Conservation (phyloP, 92 coral and sea anemone genomes). For the Siderastrea siderea region DNA sequence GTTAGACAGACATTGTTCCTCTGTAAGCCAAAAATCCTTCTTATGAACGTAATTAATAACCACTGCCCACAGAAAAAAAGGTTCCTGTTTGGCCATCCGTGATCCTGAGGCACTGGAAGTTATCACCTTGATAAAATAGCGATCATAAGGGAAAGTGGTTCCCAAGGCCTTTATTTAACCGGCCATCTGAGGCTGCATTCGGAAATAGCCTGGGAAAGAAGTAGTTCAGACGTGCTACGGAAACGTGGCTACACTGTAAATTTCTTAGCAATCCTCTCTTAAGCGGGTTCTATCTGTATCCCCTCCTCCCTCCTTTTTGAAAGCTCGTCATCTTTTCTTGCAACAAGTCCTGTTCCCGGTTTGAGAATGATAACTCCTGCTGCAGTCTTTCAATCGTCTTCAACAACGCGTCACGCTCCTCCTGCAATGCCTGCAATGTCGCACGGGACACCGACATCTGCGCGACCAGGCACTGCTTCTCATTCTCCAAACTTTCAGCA, state of each 20-base stretch:
- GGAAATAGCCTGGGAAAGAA: not conserved
- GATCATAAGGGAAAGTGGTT: too few species aligned
- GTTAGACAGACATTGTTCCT: not conserved
- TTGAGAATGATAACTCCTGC: slow-evolving; percentile 88
- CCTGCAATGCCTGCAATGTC: slow-evolving; percentile 80
- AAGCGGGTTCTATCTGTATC: slow-evolving; percentile 9
- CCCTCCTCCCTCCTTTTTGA: slow-evolving; percentile 60
- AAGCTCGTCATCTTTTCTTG: slow-evolving; percentile 78
- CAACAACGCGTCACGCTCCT: slow-evolving; percentile 89
- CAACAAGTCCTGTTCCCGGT: slow-evolving; percentile 92
- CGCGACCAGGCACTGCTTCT: slow-evolving; percentile 84
- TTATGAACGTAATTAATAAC: not conserved
- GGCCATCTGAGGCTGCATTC: not conserved
- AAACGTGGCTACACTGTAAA: not conserved
- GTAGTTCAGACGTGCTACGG: not conserved
- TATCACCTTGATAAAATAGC: not conserved
- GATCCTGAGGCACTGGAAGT: too few species aligned
- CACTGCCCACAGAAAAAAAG: not conserved
- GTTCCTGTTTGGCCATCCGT: not conserved
- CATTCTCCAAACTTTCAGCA: slow-evolving; percentile 71
- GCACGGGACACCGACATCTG: slow-evolving; percentile 92
- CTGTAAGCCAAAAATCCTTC: not conserved
- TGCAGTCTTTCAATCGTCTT: slow-evolving; percentile 91
- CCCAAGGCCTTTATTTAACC: not conserved
- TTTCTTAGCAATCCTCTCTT: not conserved